These are phyloP conservation scores for Otocyon megalotis DNA, from an alignment of 2,113 vertebrate species.

Conservation along the genomic window DNA sequence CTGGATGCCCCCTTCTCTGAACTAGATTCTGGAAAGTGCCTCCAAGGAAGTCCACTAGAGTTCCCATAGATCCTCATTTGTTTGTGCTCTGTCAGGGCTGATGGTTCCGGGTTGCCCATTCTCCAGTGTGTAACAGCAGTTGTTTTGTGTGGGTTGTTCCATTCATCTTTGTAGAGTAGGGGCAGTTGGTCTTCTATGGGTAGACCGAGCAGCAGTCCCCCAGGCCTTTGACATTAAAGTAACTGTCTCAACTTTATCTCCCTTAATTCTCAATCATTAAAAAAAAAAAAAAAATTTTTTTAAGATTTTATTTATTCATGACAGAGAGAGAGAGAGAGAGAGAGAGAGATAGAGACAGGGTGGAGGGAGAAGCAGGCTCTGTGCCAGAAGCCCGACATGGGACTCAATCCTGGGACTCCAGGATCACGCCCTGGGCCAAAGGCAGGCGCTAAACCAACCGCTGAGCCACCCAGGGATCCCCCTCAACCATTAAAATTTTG, in stretches of 20 bases:
- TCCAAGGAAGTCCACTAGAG: background rate
- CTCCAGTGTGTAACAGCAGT: background rate
- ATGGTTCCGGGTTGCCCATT: background rate
- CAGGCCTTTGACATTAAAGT: background rate
- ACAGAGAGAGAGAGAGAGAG: no score
- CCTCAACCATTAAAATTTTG: background rate
- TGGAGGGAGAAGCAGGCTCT: no score
- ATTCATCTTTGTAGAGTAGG: background rate
- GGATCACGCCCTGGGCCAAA: no score
- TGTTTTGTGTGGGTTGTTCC: background rate
- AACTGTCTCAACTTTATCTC: background rate
- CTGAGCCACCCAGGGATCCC: no score
- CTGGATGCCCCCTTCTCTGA: background rate
- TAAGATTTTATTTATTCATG: no score
- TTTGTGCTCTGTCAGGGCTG: background rate
- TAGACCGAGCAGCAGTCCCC: background rate
- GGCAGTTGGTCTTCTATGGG: background rate
- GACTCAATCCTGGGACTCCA: no score
- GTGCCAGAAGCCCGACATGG: no score
- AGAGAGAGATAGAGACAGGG: no score
- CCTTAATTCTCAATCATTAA: background rate
- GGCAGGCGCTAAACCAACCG: no score
- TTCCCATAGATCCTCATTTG: background rate
- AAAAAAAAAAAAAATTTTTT: no score
- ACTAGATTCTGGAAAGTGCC: background rate